Conservation (phyloP, 2,113 vertebrate species). For the Ophiodon elongatus region DNA sequence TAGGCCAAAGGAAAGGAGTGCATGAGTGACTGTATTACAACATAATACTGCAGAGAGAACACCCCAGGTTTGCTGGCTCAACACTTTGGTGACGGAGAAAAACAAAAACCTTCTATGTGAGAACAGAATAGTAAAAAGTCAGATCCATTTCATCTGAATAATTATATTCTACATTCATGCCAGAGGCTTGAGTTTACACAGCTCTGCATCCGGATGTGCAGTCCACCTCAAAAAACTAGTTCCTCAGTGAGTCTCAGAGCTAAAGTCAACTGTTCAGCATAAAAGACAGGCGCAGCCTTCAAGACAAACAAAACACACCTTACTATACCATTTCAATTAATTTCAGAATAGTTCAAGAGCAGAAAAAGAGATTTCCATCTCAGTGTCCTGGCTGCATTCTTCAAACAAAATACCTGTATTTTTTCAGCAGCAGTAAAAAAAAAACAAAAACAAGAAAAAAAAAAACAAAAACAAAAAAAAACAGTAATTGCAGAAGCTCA, state of each 20-base stretch:
- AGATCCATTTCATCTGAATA: background rate
- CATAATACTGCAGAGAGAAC: background rate
- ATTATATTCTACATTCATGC: background rate
- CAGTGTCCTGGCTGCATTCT: background rate
- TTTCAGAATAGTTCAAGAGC: background rate
- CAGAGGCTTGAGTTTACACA: constrained; percentile 3
- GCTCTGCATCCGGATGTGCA: background rate
- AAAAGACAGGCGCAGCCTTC: constrained; percentile 30
- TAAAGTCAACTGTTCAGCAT: constrained; percentile 30
- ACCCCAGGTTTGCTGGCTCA: background rate
- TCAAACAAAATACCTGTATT: background rate
- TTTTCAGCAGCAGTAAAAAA: background rate
- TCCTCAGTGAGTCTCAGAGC: constrained; percentile 18
- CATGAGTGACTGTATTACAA: background rate
- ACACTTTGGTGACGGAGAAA: background rate
- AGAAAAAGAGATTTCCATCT: background rate
- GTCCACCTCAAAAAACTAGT: constrained; percentile 25
- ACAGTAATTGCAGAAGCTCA: background rate
- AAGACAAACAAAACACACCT: constrained; percentile 7
- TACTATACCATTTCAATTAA: background rate
- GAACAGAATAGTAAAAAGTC: background rate
- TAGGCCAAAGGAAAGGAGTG: too few relatives aligned
- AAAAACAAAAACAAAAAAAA: too few relatives aligned
- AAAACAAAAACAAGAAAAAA: too few relatives aligned
- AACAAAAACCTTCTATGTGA: background rate